Base-by-base conservation (phyloP, 2,113 vertebrate species). In the Glaucidium brasilianum region DNA sequence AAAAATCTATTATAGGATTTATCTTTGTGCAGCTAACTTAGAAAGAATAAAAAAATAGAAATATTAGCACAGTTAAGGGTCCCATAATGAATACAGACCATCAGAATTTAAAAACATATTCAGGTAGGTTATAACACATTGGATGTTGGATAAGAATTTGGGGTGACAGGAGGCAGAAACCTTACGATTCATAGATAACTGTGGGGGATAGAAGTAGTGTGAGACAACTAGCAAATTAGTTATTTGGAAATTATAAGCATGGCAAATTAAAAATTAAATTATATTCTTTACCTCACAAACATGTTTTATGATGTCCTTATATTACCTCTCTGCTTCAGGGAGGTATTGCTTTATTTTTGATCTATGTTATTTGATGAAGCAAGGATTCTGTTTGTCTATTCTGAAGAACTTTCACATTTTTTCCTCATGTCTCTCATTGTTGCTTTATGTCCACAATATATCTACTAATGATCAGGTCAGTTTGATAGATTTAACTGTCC, bases 391-490 rank as follows among this genome's bases (percentile, higher is more conserved):
- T 67, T 45, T 67, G 12, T 4, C 8, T 79, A 5, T 60, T 78
- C 9, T 45, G 11, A 77, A 62, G 11, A 55, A 49, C 6, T 39
- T 71, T 32, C 14, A 37, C 5, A 53, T 85, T 83, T 85, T 79
- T 72, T 5, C 6, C 15, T 29, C 43, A 6, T 5, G 0, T 71
- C 3, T 49, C 9, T 74, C 1, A 1, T 71, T 22, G 4, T 29
- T 81, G 19, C 7, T 79, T 41, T 59, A 53, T 5, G 10, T 6
- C 13, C 10, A 32, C 21, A 72, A 37, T 72, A 37, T 30, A 7
- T 21, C 20, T 59, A 49, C 3, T 41, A 43, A 25, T 77, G 15
- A 60, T 30, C 25, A 73, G 5, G 55, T 60, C 16, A 35, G 4
- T 85, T 60, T 83, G 52, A 60, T 94, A 76, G 35, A 88, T 83